Percentiles rank a stretch among this genome's conserved stretches.
Conservation (phyloP, 2,888 invertebrate species). For the Agelastica alni region DNA sequence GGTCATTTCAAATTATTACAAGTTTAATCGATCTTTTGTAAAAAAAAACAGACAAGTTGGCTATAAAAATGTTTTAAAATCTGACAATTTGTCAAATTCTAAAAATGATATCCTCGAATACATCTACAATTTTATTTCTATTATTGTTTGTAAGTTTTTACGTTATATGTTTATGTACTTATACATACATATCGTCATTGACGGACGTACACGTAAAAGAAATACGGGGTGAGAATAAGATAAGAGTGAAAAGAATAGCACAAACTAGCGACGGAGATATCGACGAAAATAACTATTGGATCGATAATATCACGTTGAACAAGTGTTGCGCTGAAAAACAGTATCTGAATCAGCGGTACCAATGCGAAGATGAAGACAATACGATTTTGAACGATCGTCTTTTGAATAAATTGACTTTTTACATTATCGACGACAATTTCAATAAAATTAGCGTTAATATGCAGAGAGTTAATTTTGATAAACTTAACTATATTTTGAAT, state of each 20-base stretch:
- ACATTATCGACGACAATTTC: constrained; percentile 20
- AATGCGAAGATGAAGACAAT: background rate
- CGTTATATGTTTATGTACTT: constrained; percentile 23
- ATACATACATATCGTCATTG: constrained; percentile 22
- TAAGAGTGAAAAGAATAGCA: constrained; percentile 8
- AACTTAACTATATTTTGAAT: constrained; percentile 3
- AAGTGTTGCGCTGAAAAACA: constrained; percentile 24
- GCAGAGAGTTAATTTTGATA: constrained; percentile 6
- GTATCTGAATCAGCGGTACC: constrained; percentile 12
- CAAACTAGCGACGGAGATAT: background rate
- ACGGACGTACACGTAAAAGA: constrained; percentile 8
- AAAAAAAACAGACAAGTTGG: no score
- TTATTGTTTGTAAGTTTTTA: constrained; percentile 23
- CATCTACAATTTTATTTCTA: constrained; percentile 17
- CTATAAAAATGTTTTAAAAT: no score
- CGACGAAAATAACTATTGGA: constrained; percentile 12
- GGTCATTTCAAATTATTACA: no score
- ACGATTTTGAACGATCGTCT: background rate
- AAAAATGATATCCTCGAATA: constrained; percentile 17
- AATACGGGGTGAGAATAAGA: background rate
- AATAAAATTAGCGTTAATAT: constrained; percentile 12
- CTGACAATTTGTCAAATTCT: constrained; percentile 2
- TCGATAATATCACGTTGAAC: constrained; percentile 21
- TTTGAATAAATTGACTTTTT: constrained; percentile 7
- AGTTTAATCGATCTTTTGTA: no score